These are phyloP conservation scores for Perodicticus potto DNA, from an alignment of 2,797 vertebrate genomes.

Conservation along the genomic window DNA sequence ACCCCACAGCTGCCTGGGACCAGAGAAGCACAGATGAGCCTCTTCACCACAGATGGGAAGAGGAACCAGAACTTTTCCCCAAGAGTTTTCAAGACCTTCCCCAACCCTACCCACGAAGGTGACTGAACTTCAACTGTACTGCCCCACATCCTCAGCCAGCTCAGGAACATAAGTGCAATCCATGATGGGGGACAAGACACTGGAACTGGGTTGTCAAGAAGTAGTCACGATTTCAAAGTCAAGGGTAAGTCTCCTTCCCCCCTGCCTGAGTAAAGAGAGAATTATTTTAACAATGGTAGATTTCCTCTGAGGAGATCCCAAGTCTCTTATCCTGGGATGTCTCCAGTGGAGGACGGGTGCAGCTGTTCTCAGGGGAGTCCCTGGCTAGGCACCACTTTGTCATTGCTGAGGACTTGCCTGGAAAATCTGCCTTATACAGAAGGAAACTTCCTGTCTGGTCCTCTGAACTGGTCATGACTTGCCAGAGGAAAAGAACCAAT, in stretches of 20 bases:
- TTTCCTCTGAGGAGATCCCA: not conserved
- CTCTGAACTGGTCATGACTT: not conserved
- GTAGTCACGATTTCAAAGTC: not conserved
- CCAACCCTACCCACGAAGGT: not conserved
- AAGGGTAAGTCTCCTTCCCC: not conserved
- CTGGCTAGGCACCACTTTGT: not conserved
- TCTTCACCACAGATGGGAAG: not conserved
- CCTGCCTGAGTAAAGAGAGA: conserved; percentile 23
- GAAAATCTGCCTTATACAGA: not conserved
- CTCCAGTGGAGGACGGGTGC: not conserved
- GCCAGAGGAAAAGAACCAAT: not conserved
- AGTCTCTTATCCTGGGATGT: not conserved
- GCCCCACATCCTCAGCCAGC: not conserved
- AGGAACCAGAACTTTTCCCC: not conserved
- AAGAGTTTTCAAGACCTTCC: not conserved
- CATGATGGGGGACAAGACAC: not conserved
- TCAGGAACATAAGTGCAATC: not conserved
- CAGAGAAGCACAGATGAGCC: not conserved
- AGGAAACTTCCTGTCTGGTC: not conserved
- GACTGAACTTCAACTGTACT: not conserved
- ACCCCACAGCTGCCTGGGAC: not conserved
- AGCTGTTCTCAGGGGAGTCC: not conserved
- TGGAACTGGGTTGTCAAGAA: not conserved
- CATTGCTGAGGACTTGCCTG: not conserved
- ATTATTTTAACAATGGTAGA: not conserved